phyloP scores from a whole-genome alignment of 2,797 vertebrate genomes.

The Sebastiscus tertius region DNA sequence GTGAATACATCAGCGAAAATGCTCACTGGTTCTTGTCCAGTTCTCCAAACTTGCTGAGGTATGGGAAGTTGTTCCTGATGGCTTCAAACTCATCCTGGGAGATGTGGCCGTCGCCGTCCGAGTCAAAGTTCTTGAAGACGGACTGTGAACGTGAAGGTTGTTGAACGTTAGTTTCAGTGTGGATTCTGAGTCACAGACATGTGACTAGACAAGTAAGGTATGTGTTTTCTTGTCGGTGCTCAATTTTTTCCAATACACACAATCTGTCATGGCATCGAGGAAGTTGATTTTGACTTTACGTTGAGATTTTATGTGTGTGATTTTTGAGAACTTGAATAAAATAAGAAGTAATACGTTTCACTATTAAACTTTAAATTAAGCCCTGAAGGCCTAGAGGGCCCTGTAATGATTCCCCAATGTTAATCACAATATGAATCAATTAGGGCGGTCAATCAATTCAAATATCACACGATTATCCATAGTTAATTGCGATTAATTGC shows the following conservation, averaged over 20 bases:
- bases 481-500: no score
- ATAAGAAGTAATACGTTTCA: no score
- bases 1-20: not conserved
- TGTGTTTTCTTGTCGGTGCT: not conserved
- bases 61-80: constrained; percentile 90
- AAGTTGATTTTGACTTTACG: not conserved
- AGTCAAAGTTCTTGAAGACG: constrained; percentile 92
- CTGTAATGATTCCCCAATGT: no score
- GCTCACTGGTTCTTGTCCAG: constrained; percentile 84
- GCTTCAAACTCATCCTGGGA: constrained; percentile 90
- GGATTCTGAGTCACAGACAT: not conserved
- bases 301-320: accelerated
- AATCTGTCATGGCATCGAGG: not conserved
- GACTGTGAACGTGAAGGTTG: constrained; percentile 74
- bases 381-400: not conserved
- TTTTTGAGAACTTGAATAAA: not conserved
- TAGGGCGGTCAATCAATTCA: accelerated
- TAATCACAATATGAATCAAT: no score
- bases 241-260: not conserved
- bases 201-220: not conserved
- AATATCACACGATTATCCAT: no score
- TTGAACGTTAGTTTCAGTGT: not conserved
- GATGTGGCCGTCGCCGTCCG: constrained; percentile 88
- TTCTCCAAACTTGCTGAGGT: constrained; percentile 87
- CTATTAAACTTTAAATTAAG: not conserved